Evolutionary conservation across 2,113 vertebrate species (phyloP).

Genomic region (Pseudolaguvia tuberculata): DNA sequence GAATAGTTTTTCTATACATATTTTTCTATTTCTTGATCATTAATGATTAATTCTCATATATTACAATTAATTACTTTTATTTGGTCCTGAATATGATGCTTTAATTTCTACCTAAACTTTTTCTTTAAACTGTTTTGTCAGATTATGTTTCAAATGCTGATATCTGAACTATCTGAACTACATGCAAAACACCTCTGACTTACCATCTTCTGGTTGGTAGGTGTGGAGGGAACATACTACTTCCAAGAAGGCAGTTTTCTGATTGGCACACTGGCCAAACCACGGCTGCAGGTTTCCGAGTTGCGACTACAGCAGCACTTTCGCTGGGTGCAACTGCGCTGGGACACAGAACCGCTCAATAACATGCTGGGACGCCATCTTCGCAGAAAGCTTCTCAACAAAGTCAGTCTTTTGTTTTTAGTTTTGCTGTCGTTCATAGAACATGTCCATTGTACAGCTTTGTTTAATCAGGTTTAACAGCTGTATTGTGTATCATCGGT

Average conservation of each 20-base stretch:
- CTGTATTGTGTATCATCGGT: not conserved
- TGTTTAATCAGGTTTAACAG: not conserved
- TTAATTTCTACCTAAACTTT: not conserved
- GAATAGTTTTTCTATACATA: not conserved
- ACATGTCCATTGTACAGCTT: not conserved
- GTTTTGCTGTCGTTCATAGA: not conserved
- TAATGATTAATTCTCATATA: not conserved
- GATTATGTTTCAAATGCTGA: not conserved
- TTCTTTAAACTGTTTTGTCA: not conserved
- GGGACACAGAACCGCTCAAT: constrained; percentile 86
- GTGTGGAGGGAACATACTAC: constrained; percentile 75
- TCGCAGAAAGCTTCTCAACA: constrained; percentile 77
- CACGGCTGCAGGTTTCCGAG: constrained; percentile 83
- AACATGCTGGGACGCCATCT: constrained; percentile 83
- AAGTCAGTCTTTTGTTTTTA: constrained; percentile 66
- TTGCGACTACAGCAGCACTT: constrained; percentile 90
- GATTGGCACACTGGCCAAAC: constrained; percentile 81
- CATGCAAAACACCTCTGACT: not conserved
- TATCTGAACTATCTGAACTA: no score
- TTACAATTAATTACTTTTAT: no score
- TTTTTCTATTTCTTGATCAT: not conserved
- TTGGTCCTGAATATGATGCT: not conserved
- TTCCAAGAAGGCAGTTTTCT: constrained; percentile 84
- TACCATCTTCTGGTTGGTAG: constrained; percentile 53
- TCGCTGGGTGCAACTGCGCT: constrained; percentile 90